A percentile compares a stretch with the other conserved stretches of the same genome.
These are phyloP conservation scores for Acomys russatus DNA, from an alignment of 2,797 vertebrate species.

Conservation along the genomic window DNA sequence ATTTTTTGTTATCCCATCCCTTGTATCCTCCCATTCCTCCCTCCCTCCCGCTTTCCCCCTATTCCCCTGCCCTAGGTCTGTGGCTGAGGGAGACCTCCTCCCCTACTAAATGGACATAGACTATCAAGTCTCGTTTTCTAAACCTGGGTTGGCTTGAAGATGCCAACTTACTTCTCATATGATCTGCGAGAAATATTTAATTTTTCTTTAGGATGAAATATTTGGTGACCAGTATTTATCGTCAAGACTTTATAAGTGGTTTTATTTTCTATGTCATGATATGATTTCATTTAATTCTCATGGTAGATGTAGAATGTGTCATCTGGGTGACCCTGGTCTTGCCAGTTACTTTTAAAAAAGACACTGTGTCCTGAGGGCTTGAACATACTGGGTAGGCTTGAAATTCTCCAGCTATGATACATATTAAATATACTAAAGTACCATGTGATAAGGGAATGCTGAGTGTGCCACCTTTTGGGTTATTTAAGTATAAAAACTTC, in stretches of 20 bases:
- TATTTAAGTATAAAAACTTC: background rate
- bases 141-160: background rate
- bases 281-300: slow-evolving; percentile 34
- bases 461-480: background rate
- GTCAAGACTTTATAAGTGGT: background rate
- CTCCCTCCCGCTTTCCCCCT: too few species aligned
- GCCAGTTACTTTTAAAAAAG: background rate
- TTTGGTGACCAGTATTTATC: background rate
- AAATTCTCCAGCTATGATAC: background rate
- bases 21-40: too few species aligned
- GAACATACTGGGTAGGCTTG: background rate
- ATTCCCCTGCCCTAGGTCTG: too few species aligned
- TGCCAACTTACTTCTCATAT: background rate
- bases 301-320: background rate
- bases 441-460: background rate
- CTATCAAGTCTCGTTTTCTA: background rate
- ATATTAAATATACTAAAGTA: background rate
- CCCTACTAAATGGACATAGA: too few species aligned
- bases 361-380: background rate
- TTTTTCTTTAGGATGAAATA: background rate
- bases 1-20: too few species aligned
- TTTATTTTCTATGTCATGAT: background rate
- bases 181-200: background rate
- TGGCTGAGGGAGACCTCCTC: too few species aligned
- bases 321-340: background rate